Evolutionary conservation across 2,797 vertebrate species (phyloP).

Genomic region (Oryzias dopingdopingensis): DNA sequence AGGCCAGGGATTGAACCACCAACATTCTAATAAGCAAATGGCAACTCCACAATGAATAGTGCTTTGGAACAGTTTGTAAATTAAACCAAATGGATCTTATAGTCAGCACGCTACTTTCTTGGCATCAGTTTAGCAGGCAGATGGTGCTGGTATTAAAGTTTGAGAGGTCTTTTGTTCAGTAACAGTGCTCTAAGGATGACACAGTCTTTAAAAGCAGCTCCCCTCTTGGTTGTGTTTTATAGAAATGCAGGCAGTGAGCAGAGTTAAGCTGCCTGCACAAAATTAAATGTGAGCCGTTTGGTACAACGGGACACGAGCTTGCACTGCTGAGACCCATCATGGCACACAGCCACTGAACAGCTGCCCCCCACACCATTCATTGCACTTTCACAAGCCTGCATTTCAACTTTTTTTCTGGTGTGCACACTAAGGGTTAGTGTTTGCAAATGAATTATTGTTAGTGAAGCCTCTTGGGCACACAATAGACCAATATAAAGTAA

Average conservation of each 20-base stretch:
- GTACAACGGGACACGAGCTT: conserved; percentile 30
- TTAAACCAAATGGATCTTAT: conserved; percentile 25
- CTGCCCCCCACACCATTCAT: conserved; percentile 45
- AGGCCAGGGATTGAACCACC: no score
- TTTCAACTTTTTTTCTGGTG: conserved; percentile 59
- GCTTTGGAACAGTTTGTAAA: conserved; percentile 23
- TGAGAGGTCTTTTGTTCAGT: conserved; percentile 12
- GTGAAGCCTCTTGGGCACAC: no score
- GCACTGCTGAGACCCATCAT: conserved; percentile 43
- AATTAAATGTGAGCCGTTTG: conserved; percentile 37
- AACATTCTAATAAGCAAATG: no score
- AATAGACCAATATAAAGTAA: conserved; percentile 9
- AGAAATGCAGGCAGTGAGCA: conserved; percentile 26
- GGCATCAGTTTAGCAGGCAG: conserved; percentile 23
- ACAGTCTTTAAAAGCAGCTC: conserved; percentile 26
- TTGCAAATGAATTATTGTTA: no score
- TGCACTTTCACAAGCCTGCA: conserved; percentile 48
- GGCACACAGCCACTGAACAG: conserved; percentile 45
- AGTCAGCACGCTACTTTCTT: conserved; percentile 11
- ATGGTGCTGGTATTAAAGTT: conserved; percentile 21
- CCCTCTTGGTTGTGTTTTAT: conserved; percentile 19
- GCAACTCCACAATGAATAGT: neutral
- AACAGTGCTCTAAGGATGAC: conserved; percentile 15
- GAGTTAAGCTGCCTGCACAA: conserved; percentile 43
- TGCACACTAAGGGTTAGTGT: conserved; percentile 13